Conservation (phyloP, 2,888 invertebrate genomes). For the Catocala fraxini region DNA sequence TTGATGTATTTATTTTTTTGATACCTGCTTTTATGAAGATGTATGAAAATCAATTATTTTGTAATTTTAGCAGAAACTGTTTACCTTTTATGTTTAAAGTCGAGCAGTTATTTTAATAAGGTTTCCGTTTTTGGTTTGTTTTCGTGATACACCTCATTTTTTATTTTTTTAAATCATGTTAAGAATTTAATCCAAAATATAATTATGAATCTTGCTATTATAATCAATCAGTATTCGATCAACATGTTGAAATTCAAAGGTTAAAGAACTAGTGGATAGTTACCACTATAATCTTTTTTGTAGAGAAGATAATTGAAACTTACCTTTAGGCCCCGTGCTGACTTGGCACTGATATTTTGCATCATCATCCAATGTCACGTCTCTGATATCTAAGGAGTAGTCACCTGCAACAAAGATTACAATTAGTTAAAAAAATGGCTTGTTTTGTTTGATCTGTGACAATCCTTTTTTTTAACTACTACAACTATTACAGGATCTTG, state of each 20-base stretch:
- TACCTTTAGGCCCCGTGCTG: slow-evolving; percentile 91
- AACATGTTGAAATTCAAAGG: too few relatives aligned
- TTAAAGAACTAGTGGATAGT: too few relatives aligned
- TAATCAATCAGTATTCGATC: too few relatives aligned
- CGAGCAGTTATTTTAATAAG: not conserved
- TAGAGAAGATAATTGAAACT: slow-evolving; percentile 17
- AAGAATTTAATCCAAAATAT: not conserved
- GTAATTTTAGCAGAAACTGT: not conserved
- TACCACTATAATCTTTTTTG: not conserved
- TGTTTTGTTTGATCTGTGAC: too few relatives aligned
- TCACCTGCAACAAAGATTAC: slow-evolving; percentile 89
- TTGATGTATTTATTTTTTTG: not conserved
- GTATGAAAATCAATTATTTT: slow-evolving; percentile 2
- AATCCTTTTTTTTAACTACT: slow-evolving; percentile 2
- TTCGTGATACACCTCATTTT: not conserved
- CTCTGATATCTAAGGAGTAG: slow-evolving; percentile 96
- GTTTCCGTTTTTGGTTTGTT: not conserved
- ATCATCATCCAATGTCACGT: slow-evolving; percentile 97
- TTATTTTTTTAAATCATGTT: not conserved
- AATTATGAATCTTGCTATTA: too few relatives aligned
- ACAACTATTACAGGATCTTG: not conserved
- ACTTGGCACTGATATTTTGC: slow-evolving; percentile 98
- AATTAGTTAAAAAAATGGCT: too few relatives aligned
- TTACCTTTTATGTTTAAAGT: slow-evolving; percentile 2
- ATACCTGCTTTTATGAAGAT: not conserved